These are phyloP conservation scores for Leucosticte australis DNA, from an alignment of 2,113 vertebrate species.

Conservation along the genomic window DNA sequence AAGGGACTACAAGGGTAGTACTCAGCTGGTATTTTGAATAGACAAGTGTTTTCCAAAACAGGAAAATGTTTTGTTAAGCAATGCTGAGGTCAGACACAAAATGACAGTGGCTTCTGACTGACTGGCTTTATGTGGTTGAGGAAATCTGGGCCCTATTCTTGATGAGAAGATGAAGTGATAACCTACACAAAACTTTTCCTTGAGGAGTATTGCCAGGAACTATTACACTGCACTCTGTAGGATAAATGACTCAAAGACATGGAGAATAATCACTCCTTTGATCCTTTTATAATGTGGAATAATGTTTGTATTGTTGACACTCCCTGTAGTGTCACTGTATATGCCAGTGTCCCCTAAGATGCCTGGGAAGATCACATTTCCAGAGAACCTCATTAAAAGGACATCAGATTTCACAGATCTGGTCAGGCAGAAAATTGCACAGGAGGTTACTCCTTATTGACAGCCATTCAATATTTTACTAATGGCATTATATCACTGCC, in stretches of 20 bases:
- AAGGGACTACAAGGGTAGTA: not conserved
- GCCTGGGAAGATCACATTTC: not conserved
- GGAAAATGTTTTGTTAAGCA: slow-evolving; percentile 11
- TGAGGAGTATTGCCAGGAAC: not conserved
- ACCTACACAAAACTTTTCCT: not conserved
- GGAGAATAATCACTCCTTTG: not conserved
- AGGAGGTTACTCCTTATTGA: not conserved
- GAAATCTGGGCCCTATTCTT: not conserved
- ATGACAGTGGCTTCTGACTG: not conserved
- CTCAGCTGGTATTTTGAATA: not conserved
- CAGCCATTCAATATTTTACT: not conserved
- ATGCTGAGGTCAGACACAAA: not conserved
- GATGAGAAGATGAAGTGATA: not conserved
- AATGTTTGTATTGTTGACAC: not conserved
- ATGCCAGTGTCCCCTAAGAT: not conserved
- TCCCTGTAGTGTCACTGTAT: not conserved
- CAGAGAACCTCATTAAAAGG: not conserved
- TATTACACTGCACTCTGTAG: not conserved
- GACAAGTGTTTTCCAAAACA: slow-evolving; percentile 15
- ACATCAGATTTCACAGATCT: not conserved
- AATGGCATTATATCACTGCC: not conserved
- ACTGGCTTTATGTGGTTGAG: not conserved
- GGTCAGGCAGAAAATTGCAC: not conserved
- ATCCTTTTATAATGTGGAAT: not conserved
- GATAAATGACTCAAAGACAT: not conserved